Evolutionary conservation across 2,888 invertebrate species (phyloP), one percentile per base, ranked within the genome.

Genomic region (Acronicta leporina): DNA sequence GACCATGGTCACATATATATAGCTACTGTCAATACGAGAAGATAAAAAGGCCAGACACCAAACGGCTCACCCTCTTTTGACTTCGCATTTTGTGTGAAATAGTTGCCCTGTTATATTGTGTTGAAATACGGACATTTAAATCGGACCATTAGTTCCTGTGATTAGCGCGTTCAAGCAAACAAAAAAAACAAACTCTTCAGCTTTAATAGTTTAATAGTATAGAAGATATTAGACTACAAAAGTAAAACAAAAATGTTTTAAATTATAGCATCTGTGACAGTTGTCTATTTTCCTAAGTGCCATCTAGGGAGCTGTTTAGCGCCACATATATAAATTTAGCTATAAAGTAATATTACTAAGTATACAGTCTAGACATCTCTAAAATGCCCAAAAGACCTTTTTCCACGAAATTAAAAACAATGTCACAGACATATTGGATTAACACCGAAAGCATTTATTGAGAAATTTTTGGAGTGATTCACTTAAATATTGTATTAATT

Each of bases 311-410:
- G 44, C 51, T 44, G 51, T 73, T 63, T 47, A 49, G 52, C 38
- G 38, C 33, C 33, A 42, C 54, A 50, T 56, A 48, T 41, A 46
- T 70, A 20, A 48, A 20, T 50, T 50, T 11, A 47, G 11, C n/a
- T 51, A 20, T 74, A 55, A 68, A 69, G 59, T 70, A 60, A 68
- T 62, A 64, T 62, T 59, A 61, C 40, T 38, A n/a, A 38, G 38
- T n/a, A 46, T 47, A 41, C 47, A 38, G 68, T 67, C 66, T 72
- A 74, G 75, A 68, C 69, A 74, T 75, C 74, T 80, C 50, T 54
- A 68, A 57, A 64, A 59, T 55, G 30, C 71, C 68, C 73, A 51
- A 68, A 77, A 77, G 68, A 74, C 52, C 61, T 70, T 63, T n/a
- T 70, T 69, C 68, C 47, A 52, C 47, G 58, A 61, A 72, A 75